These are phyloP conservation scores for Montifringilla adamsi DNA, from an alignment of 2,113 vertebrate species.

Conservation along the genomic window DNA sequence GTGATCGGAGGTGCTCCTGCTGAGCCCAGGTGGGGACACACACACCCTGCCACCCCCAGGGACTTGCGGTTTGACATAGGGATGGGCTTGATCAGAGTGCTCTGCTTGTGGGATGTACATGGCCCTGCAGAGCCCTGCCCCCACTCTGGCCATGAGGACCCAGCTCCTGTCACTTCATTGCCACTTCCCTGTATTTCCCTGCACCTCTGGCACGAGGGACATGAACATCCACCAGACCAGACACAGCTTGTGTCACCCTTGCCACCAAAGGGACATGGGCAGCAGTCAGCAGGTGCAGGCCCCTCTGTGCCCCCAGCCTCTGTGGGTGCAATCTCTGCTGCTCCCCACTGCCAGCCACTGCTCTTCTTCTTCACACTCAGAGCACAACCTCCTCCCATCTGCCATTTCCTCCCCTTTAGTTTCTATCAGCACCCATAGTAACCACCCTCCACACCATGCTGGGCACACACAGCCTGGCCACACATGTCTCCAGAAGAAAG, in stretches of 20 bases:
- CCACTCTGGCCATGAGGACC: not conserved
- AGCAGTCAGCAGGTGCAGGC: not conserved
- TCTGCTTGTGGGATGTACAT: not conserved
- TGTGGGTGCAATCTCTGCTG: not conserved
- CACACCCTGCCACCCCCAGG: not conserved
- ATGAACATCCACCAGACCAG: not conserved
- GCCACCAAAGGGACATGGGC: not conserved
- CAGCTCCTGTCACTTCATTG: not conserved
- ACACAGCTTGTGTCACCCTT: not conserved
- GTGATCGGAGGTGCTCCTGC: fast-evolving
- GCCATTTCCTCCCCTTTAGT: not conserved
- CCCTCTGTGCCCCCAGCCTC: not conserved
- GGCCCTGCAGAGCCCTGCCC: not conserved
- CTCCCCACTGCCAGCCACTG: fast-evolving
- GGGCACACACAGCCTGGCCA: not conserved
- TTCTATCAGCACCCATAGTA: not conserved
- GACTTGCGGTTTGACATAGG: fast-evolving
- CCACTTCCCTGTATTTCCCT: not conserved
- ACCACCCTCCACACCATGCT: not conserved
- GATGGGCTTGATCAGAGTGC: not conserved
- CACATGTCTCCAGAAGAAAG: fast-evolving
- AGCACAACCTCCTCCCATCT: not conserved
- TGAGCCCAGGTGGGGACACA: not conserved
- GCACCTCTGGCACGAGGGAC: not conserved
- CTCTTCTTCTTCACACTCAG: not conserved